A percentile compares a stretch with the other conserved stretches of the same genome.
Evolutionary conservation across 2,797 vertebrate species (phyloP).

Genomic region (Hemibagrus guttatus): DNA sequence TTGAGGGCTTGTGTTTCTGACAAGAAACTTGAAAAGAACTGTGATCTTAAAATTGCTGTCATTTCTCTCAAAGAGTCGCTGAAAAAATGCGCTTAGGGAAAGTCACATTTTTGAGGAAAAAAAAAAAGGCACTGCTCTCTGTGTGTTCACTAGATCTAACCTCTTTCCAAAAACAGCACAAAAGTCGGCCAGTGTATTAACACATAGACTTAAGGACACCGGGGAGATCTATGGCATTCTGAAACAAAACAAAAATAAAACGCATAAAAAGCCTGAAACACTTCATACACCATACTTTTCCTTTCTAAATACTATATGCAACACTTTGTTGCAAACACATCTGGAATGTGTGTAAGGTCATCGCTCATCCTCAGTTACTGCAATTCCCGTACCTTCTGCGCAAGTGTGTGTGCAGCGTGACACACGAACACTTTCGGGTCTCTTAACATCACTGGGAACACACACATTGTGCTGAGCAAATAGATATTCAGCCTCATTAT

Average conservation of each 20-base stretch:
- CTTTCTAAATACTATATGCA: background rate
- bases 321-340: conserved; percentile 21
- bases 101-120: background rate
- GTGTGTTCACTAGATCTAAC: background rate
- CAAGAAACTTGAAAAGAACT: conserved; percentile 41
- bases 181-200: background rate
- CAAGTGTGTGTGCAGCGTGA: conserved; percentile 40
- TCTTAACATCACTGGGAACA: conserved; percentile 71
- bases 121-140: background rate
- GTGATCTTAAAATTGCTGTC: conserved; percentile 39
- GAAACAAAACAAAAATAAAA: background rate
- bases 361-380: conserved; percentile 19
- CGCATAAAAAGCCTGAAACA: background rate
- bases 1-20: conserved; percentile 35
- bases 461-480: conserved; percentile 79
- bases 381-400: conserved; percentile 5
- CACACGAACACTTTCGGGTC: conserved; percentile 49
- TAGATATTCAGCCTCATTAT: conserved; percentile 79
- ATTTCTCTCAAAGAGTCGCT: background rate
- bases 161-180: conserved; percentile 14
- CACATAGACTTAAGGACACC: background rate
- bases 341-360: conserved; percentile 42
- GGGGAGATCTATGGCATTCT: background rate
- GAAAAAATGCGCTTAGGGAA: background rate
- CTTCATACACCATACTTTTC: background rate